phyloP scores from a whole-genome alignment of 2,113 vertebrate species.

The Psittacula cyanocephala region DNA sequence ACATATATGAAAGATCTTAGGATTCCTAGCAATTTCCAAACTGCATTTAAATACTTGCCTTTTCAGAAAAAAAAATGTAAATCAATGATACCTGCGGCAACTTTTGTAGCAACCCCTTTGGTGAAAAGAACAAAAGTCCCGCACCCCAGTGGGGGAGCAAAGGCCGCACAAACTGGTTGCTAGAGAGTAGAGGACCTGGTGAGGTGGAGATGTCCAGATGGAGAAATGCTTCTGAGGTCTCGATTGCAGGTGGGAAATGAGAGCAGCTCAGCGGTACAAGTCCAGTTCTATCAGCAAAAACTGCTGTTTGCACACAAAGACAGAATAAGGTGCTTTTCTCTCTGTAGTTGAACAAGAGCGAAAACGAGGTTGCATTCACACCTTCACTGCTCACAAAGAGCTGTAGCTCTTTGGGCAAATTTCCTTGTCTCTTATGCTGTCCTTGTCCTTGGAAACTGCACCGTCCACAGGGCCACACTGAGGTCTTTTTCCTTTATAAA shows the following conservation, averaged over 20 bases:
- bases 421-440: not conserved
- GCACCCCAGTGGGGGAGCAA: not conserved
- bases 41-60: not conserved
- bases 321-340: not conserved
- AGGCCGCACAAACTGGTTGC: not conserved
- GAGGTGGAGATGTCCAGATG: not conserved
- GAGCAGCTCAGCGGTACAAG: not conserved
- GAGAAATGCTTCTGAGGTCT: not conserved
- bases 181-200: not conserved
- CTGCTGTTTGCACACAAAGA: not conserved
- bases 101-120: not conserved
- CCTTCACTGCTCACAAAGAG: not conserved
- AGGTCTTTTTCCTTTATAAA: not conserved
- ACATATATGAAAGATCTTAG: not conserved
- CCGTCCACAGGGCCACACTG: not conserved
- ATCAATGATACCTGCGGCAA: not conserved
- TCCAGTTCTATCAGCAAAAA: not conserved
- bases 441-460: not conserved
- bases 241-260: accelerated
- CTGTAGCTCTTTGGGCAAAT: not conserved
- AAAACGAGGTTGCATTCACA: not conserved
- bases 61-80: not conserved
- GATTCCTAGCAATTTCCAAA: not conserved
- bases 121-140: not conserved
- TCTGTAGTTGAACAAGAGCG: not conserved